Base-by-base conservation (phyloP, 2,888 invertebrate species). In the Tineola bisselliella region DNA sequence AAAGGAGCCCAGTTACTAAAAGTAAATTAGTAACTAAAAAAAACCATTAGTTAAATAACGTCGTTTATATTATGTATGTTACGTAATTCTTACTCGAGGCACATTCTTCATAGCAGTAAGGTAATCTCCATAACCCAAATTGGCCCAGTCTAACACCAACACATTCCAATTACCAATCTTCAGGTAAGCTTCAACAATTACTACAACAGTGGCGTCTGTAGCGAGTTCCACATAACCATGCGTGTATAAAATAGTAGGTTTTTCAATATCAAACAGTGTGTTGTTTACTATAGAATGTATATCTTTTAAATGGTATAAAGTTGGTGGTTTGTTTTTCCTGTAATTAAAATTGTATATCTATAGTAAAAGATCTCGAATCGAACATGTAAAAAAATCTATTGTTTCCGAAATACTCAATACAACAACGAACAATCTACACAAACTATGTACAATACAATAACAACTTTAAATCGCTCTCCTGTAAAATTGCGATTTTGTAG, bases 141-240 rank as follows among this genome's bases (percentile, higher is more conserved):
- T 61, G 18, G 33, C 18, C 54, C 56, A 61, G 38, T 61, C 61
- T 43, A 61, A 15, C n/a, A 54, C 52, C 15, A 61, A 33, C 0
- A 82, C 64, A 64, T 88, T 88, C 70, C 79, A 77, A 3, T 76
- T 72, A 0, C 79, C 79, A 0, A 67, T 65, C 0, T 65, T 62
- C 0, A 77, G 59, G 65, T 88, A 88, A 0, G 82, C 84, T 59
- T 64, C 44, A 8, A 80, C 69, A 6, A 89, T 65, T 0, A 69
- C 67, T 13, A 19, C 31, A 0, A 82, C 75, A 62, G 84, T 87
- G 0, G 63, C 63, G 25, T 79, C 81, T 0, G 71, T 71, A 0
- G 66, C 62, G 17, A 75, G 66, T 65, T 88, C 88, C 1, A 75
- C 61, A 54, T 54, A 61, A 11, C 61, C 61, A 19, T 61, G 61